A percentile compares a stretch with the other conserved stretches of the same genome.
Conservation (phyloP, 2,113 vertebrate species). For the Anhinga rufa region DNA sequence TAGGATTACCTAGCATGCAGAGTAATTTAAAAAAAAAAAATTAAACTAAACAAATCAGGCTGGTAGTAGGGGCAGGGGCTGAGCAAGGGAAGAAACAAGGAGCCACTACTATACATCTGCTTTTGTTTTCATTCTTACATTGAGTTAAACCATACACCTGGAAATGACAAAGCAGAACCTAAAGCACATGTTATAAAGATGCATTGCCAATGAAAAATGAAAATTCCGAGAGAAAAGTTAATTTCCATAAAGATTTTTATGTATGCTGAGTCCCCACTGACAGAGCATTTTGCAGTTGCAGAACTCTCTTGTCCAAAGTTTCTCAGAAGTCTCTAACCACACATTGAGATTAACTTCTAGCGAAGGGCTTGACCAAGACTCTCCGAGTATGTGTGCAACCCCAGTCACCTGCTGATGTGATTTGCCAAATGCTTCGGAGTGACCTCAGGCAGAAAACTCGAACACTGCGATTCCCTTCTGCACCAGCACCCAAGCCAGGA, state of each 20-base stretch:
- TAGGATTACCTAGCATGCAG: background rate
- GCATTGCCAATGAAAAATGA: background rate
- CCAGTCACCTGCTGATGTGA: background rate
- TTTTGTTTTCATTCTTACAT: background rate
- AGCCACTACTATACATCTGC: background rate
- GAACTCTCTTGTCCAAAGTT: background rate
- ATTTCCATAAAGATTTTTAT: background rate
- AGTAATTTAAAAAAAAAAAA: background rate
- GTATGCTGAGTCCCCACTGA: background rate
- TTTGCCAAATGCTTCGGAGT: background rate
- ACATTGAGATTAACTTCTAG: background rate
- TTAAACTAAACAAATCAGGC: background rate
- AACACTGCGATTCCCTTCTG: background rate
- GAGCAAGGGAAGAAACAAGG: background rate
- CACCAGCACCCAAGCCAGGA: background rate
- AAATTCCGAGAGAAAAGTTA: background rate
- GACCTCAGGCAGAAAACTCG: background rate
- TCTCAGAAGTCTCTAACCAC: background rate
- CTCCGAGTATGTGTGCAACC: fast-evolving
- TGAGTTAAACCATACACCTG: background rate
- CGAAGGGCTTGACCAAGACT: background rate
- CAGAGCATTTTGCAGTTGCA: background rate
- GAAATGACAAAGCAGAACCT: background rate
- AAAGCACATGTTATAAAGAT: background rate
- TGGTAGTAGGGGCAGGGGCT: background rate